A percentile compares a stretch with the other conserved stretches of the same genome.
These are phyloP conservation scores for Heliconius himera DNA, from an alignment of 1,140 invertebrate species.

Conservation along the genomic window DNA sequence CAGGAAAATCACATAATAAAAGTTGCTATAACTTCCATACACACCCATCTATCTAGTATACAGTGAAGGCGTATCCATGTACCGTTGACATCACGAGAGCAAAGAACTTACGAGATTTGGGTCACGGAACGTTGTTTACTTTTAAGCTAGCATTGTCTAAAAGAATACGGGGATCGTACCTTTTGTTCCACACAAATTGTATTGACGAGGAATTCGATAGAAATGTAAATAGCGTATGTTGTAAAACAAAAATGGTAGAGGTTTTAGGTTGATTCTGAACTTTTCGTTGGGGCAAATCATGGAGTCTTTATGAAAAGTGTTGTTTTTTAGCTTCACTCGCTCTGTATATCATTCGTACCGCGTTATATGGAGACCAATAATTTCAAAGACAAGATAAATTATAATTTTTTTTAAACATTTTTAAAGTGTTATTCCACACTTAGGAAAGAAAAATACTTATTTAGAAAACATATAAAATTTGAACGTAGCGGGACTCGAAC, in stretches of 20 bases:
- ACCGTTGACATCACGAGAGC: not conserved
- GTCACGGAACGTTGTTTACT: slow-evolving; percentile 19
- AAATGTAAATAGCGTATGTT: not conserved
- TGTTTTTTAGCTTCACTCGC: too few relatives aligned
- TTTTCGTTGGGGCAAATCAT: too few relatives aligned
- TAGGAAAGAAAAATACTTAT: too few relatives aligned
- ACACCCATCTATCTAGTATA: not conserved
- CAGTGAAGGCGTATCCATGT: not conserved
- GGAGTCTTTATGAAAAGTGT: too few relatives aligned
- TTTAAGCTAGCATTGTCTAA: slow-evolving; percentile 11
- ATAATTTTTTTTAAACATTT: too few relatives aligned
- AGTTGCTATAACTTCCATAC: not conserved
- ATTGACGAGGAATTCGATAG: not conserved
- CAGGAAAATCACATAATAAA: not conserved
- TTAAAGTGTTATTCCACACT: too few relatives aligned
- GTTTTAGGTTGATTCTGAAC: too few relatives aligned
- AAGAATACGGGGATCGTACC: slow-evolving; percentile 2
- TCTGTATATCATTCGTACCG: too few relatives aligned
- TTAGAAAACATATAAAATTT: too few relatives aligned
- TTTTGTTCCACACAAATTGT: not conserved
- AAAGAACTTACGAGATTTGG: slow-evolving; percentile 26
- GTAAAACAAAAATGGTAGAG: not conserved
- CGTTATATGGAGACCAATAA: too few relatives aligned
- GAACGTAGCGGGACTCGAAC: too few relatives aligned
- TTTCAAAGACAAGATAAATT: too few relatives aligned